Percentiles rank a stretch among this genome's conserved stretches.
These are phyloP conservation scores for Vulpes ferrilata DNA, from an alignment of 2,113 vertebrate species.

Conservation along the genomic window DNA sequence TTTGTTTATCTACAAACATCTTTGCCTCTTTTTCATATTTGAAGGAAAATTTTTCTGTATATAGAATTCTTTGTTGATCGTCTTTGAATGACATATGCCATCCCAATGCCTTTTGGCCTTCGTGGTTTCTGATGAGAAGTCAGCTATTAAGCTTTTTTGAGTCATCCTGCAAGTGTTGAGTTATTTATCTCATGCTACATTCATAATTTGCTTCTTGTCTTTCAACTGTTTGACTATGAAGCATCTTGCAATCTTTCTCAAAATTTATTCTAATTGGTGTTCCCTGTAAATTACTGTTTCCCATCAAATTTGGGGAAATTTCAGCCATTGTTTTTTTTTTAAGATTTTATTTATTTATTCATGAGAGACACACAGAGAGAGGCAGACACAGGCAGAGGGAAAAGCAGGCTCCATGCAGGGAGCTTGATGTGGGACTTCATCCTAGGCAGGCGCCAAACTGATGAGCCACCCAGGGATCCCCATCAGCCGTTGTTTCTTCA, in stretches of 20 bases:
- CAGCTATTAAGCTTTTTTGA: background rate
- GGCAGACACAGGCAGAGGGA: too few species aligned
- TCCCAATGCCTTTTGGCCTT: background rate
- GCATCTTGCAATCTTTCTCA: background rate
- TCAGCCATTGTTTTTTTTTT: background rate
- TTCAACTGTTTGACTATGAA: background rate
- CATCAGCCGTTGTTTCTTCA: background rate
- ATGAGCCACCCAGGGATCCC: too few species aligned
- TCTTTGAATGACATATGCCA: background rate
- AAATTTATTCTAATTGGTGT: background rate
- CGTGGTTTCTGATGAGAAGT: background rate
- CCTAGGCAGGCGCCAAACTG: too few species aligned
- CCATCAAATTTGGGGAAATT: background rate
- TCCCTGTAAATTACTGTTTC: background rate
- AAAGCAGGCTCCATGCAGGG: too few species aligned
- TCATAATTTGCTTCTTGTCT: background rate
- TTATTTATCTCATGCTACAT: background rate
- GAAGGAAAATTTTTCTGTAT: background rate
- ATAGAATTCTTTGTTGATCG: background rate
- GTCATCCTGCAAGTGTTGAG: background rate
- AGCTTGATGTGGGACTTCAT: too few species aligned
- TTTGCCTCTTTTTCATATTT: background rate
- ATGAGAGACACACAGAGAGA: too few species aligned
- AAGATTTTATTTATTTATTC: too few species aligned
- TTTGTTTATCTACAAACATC: background rate